A percentile compares a stretch with the other conserved stretches of the same genome.
Evolutionary conservation across 2,888 invertebrate genomes (phyloP).

Genomic region (Hydrotaea cyrtoneurina): DNA sequence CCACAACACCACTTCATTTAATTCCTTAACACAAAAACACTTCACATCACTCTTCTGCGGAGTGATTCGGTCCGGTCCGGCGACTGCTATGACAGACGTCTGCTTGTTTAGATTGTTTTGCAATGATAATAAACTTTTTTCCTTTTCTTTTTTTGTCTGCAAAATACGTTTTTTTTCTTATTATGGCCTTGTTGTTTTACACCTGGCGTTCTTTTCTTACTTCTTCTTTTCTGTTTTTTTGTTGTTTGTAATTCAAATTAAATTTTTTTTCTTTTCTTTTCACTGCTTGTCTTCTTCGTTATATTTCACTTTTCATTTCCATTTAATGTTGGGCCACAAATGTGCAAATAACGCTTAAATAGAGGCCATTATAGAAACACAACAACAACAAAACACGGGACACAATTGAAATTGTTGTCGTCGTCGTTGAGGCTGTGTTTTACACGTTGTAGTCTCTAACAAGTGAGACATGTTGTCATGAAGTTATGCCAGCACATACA

Average conservation of each 20-base stretch:
- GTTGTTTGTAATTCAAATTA: constrained; percentile 21
- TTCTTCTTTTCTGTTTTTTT: too few species aligned
- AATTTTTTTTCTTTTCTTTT: neutral
- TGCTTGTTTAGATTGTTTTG: neutral
- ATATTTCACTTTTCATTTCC: constrained; percentile 36
- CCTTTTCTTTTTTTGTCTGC: neutral
- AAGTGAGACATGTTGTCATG: neutral
- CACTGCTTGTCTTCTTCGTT: neutral
- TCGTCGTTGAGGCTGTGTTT: constrained; percentile 37
- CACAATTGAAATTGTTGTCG: constrained; percentile 36
- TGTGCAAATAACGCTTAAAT: neutral
- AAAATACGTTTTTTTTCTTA: constrained; percentile 37
- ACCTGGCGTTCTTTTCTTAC: constrained; percentile 29
- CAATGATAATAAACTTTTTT: constrained; percentile 11
- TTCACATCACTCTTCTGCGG: neutral
- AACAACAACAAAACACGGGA: neutral
- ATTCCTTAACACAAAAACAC: neutral
- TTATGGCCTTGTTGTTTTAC: neutral
- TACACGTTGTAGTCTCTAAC: neutral
- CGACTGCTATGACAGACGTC: neutral
- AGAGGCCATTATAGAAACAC: neutral
- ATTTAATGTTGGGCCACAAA: neutral
- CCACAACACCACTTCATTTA: neutral
- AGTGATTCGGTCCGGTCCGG: neutral
- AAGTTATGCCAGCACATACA: neutral